Evolutionary conservation across 2,113 vertebrate genomes (phyloP), one percentile per base, ranked within the genome.

Genomic region (Lophura nycthemera): DNA sequence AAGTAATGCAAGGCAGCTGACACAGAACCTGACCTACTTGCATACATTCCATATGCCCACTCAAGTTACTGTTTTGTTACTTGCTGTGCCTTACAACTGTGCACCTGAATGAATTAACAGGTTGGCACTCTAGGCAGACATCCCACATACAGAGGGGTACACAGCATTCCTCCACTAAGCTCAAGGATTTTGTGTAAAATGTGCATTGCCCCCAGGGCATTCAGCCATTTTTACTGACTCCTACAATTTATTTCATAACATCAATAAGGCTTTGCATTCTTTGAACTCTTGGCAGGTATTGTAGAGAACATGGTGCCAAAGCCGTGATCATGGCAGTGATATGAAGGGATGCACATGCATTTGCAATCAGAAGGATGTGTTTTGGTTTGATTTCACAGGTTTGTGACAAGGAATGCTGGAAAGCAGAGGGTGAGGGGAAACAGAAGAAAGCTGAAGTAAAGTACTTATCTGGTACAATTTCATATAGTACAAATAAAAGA

Each of bases 181-280:
- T 67, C 34, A 13, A 25, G 59, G 42, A 40, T 40, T 67, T 86
- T 24, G 86, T 67, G 59, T 67, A 48, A 43, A 2, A 2, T 14
- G 5, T 38, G 38, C 54, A n/a, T 6, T 78, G 22, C 16, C 22
- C 43, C 18, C 54, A 22, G 42, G 69, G 43, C 13, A 34, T 54
- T 40, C n/a, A 29, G 42, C 63, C 34, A 63, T 25, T 75, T 61
- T 34, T 71, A 61, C 38, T 34, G 10, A 32, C 34, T 32, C 43
- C 30, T 8, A 3, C 27, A 27, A 65, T 29, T 6, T 30, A 47
- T 45, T 70, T 61, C 27, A 45, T 29, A 24, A 56, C 6, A 24
- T 6, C 56, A 43, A 0, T 14, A 65, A 50, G 43, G 3, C n/a
- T 64, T 60, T 0, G 0, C 2, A 56, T 34, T 43, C 43, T 52